Conservation (phyloP, 2,113 vertebrate species). For the Epinephelus fuscoguttatus region DNA sequence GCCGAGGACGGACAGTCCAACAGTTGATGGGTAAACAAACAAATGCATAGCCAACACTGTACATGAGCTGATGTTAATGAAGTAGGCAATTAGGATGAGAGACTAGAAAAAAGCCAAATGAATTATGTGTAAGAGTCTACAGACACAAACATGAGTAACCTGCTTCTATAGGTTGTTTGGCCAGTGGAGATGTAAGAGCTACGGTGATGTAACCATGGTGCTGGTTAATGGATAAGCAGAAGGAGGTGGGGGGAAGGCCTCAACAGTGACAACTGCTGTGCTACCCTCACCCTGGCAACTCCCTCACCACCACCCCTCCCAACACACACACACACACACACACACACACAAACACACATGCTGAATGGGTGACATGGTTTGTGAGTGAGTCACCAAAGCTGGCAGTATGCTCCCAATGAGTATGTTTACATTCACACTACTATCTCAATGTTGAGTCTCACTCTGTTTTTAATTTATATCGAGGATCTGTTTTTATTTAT, state of each 20-base stretch:
- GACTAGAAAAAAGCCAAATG: neutral
- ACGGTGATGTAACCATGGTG: slow-evolving; percentile 57
- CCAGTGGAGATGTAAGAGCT: slow-evolving; percentile 28
- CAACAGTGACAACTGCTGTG: slow-evolving; percentile 33
- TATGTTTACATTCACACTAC: neutral
- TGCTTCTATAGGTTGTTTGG: slow-evolving; percentile 26
- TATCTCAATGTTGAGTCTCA: neutral
- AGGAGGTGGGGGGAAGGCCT: slow-evolving; percentile 18
- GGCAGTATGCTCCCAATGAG: neutral
- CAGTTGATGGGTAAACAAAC: slow-evolving; percentile 12
- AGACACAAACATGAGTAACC: slow-evolving; percentile 26
- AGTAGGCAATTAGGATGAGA: neutral
- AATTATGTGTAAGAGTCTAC: neutral
- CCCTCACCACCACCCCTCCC: neutral
- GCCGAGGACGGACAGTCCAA: neutral
- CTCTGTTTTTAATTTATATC: neutral
- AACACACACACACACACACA: neutral
- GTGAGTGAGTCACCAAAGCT: slow-evolving; percentile 23
- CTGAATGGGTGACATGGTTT: neutral
- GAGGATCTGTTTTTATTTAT: neutral
- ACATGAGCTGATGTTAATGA: neutral
- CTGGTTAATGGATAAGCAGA: slow-evolving; percentile 62
- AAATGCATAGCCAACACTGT: neutral
- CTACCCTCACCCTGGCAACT: slow-evolving; percentile 57
- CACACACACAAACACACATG: neutral